Evolutionary conservation across 2,113 vertebrate genomes (phyloP), one percentile per base, ranked within the genome.

Genomic region (Aegotheles bennettii): DNA sequence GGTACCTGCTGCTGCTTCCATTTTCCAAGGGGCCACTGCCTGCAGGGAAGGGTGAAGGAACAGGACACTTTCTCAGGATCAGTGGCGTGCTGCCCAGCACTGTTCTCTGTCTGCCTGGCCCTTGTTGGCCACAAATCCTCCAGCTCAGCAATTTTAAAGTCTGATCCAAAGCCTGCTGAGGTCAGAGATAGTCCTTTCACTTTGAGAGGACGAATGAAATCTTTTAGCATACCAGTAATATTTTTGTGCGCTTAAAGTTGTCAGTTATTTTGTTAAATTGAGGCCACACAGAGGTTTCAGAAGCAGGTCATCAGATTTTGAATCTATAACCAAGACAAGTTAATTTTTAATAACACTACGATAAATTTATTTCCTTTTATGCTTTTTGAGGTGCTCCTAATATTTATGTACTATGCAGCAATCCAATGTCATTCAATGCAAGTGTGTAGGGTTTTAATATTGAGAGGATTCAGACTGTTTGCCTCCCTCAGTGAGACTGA

Each of bases 1-100:
- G 5, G 29, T 67, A 57, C 9, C 28, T 87, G 43, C 50, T 67
- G 33, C 47, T 73, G 18, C 40, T 20, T 60, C 38, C 15, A 5
- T 79, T 83, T 90, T 67, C 33, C 51, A 76, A 24, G 56, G 51
- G 36, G 25, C 11, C 13, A 14, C 48, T 61, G 54, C 8, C 23
- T 60, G 56, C 47, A 83, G 26, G n/a, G 23, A 64, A 18, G 5
- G 18, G 1, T 40, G 7, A 7, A 8, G 8, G n/a, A 70, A 33
- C 3, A 50, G 17, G 19, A 18, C 12, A 8, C 13, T 63, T 70
- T 48, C 16, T 65, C 10, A 80, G 70, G 28, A 84, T 36, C 21
- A 60, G 15, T 1, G 2, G 18, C 0, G 0, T 48, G 42, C 38
- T 81, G 42, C 53, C 50, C 31, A 18, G 36, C 4, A 10, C 57